Evolutionary conservation across 2,888 invertebrate genomes (phyloP).

Genomic region (Lordiphosa fenestrarum): DNA sequence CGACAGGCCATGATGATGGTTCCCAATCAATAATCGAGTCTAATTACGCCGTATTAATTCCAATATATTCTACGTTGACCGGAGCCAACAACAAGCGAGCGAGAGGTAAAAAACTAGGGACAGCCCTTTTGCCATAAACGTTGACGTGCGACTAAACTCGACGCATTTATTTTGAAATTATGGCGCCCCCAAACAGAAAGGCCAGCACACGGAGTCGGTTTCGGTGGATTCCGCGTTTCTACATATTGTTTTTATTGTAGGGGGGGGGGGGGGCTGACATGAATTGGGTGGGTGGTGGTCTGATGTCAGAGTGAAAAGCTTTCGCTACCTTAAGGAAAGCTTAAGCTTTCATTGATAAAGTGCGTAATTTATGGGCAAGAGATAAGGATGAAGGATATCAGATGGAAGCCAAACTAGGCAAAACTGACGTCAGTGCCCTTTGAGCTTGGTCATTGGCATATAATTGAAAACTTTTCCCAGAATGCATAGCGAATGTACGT

Average conservation of each 20-base stretch:
- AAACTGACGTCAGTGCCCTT: constrained; percentile 4
- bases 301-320: constrained; percentile 32
- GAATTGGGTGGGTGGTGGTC: constrained; percentile 24
- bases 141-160: constrained; percentile 62
- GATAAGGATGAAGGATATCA: constrained; percentile 17
- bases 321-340: constrained; percentile 1
- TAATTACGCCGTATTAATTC: constrained; percentile 30
- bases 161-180: constrained; percentile 63
- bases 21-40: constrained; percentile 53
- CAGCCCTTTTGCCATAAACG: constrained; percentile 60
- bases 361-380: constrained; percentile 10
- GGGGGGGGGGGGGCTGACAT: no score
- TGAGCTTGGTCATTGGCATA: not conserved
- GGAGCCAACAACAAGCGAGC: constrained; percentile 2
- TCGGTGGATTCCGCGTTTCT: constrained; percentile 31
- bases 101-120: constrained; percentile 8
- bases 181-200: constrained; percentile 49
- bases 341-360: constrained; percentile 19
- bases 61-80: constrained; percentile 13
- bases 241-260: constrained; percentile 7
- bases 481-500: not conserved
- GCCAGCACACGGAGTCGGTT: constrained; percentile 24
- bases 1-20: constrained; percentile 68
- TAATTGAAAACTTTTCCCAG: not conserved
- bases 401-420: not conserved